Base-by-base conservation (phyloP, 37 sponge, comb jelly and placozoan genomes). In the Amphimedon queenslandica region DNA sequence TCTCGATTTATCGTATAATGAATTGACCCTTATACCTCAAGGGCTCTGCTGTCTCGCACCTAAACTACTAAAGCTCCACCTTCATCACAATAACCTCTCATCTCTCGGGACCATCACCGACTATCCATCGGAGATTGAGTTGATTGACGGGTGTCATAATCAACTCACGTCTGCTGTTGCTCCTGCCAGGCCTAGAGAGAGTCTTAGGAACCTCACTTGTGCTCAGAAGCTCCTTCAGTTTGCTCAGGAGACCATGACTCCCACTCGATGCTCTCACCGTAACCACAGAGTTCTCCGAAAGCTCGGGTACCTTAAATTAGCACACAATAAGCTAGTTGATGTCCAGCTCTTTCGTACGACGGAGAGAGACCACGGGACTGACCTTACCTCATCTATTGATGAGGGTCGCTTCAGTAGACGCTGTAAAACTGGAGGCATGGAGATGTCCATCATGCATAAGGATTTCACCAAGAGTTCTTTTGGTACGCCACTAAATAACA, bases 31-130 rank as follows among this genome's bases (percentile, higher is more conserved):
- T 5, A 28, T 94, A 3, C 87, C 87, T 18, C 34, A 28, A 10
- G 88, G 84, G 6, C 79, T 90, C 4, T 42, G 80, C 34, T 90
- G 95, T 47, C 75, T 90, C 6, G 82, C 91, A 0, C 91, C 88
- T 1, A 83, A 77, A 40, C 85, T 94, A 20, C 57, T 70, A 47
- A 84, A 84, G 66, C 82, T 90, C 13, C 80, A 82, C 31, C 31
- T 90, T 11, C 80, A 88, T 18, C 66, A 87, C 42, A 94, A 94
- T 57, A 65, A 75, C 28, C 78, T 94, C 32, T 36, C 63, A 16
- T 31, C 55, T 11, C 75, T 94, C 27, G 95, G 95, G 4, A 20
- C 39, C 32, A 57, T 90, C 8, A 76, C 29, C 56, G 85, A 90
- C 58, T 94, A 63, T 57, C 95, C 95, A 3, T 24, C 73, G 3